Conservation (phyloP, 2,888 invertebrate species). For the Oxytorus armatus region DNA sequence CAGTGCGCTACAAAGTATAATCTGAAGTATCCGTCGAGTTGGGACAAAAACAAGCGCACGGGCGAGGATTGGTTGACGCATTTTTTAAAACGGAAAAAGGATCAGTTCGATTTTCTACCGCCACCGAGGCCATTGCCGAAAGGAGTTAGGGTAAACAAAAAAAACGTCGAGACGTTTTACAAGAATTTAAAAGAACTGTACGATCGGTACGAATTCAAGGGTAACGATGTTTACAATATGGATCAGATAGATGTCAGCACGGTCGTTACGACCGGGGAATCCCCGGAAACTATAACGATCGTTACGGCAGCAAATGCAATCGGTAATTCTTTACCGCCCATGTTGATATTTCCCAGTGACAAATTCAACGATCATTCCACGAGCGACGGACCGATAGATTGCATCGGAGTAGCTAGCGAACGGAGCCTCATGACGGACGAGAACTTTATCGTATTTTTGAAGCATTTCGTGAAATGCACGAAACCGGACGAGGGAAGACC, state of each 20-base stretch:
- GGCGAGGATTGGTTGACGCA: slow-evolving; percentile 59
- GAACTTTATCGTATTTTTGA: slow-evolving; percentile 70
- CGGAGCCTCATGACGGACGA: slow-evolving; percentile 75
- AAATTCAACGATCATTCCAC: slow-evolving; percentile 67
- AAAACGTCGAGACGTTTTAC: slow-evolving; percentile 62
- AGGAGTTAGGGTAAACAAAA: slow-evolving; percentile 68
- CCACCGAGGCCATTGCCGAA: slow-evolving; percentile 66
- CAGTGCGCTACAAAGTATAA: slow-evolving; percentile 61
- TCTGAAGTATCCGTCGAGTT: slow-evolving; percentile 56
- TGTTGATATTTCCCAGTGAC: slow-evolving; percentile 62
- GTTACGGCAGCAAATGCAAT: slow-evolving; percentile 40
- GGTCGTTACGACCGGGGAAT: slow-evolving; percentile 43
- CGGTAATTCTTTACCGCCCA: slow-evolving; percentile 59
- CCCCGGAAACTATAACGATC: slow-evolving; percentile 41
- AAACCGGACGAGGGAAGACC: slow-evolving; percentile 69
- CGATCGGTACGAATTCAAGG: slow-evolving; percentile 47
- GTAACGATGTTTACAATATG: slow-evolving; percentile 65
- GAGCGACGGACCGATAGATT: slow-evolving; percentile 68
- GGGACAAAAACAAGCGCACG: slow-evolving; percentile 56
- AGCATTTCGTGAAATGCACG: slow-evolving; percentile 74
- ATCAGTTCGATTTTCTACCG: slow-evolving; percentile 62
- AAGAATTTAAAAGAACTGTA: slow-evolving; percentile 47
- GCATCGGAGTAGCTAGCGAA: slow-evolving; percentile 67
- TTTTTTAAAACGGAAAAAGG: slow-evolving; percentile 58
- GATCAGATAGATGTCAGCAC: slow-evolving; percentile 70